Percentiles rank a stretch among this genome's conserved stretches.
These are phyloP conservation scores for Zoanthus solanderi DNA, from an alignment of 92 coral and sea anemone species.

Conservation along the genomic window DNA sequence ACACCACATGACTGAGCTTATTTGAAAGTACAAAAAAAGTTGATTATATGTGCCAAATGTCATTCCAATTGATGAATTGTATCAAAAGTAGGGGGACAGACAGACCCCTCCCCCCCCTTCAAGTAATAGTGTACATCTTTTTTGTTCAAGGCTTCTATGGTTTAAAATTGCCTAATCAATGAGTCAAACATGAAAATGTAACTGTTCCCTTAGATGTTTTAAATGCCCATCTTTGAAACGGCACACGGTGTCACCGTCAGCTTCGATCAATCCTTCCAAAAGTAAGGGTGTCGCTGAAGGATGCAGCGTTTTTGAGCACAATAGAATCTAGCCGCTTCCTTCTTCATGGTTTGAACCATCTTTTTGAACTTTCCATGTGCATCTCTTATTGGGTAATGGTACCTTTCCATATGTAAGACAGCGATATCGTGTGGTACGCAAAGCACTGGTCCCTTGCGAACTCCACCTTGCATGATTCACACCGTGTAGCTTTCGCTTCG, in stretches of 20 bases:
- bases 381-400: slow-evolving; percentile 18
- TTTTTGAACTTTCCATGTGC: slow-evolving; percentile 12
- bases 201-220: slow-evolving; percentile 23
- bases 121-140: slow-evolving; percentile 1
- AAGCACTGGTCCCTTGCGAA: slow-evolving; percentile 10
- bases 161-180: not conserved
- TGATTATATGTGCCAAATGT: not conserved
- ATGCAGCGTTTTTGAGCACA: slow-evolving; percentile 38
- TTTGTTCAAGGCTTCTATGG: slow-evolving; percentile 3
- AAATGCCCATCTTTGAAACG: slow-evolving; percentile 25
- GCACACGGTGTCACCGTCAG: not conserved
- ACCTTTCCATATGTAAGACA: slow-evolving; percentile 20
- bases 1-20: not conserved
- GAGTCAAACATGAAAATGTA: slow-evolving; percentile 14
- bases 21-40: not conserved
- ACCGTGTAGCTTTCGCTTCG: not conserved
- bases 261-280: slow-evolving; percentile 36
- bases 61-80: slow-evolving; percentile 3
- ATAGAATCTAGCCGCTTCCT: slow-evolving; percentile 46
- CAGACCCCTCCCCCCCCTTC: slow-evolving; percentile 5
- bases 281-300: slow-evolving; percentile 34
- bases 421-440: slow-evolving; percentile 45
- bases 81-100: slow-evolving; percentile 12
- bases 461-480: slow-evolving; percentile 21
- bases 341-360: slow-evolving; percentile 31